phyloP scores from a whole-genome alignment of 2,113 vertebrate genomes.

The Oenanthe melanoleuca region DNA sequence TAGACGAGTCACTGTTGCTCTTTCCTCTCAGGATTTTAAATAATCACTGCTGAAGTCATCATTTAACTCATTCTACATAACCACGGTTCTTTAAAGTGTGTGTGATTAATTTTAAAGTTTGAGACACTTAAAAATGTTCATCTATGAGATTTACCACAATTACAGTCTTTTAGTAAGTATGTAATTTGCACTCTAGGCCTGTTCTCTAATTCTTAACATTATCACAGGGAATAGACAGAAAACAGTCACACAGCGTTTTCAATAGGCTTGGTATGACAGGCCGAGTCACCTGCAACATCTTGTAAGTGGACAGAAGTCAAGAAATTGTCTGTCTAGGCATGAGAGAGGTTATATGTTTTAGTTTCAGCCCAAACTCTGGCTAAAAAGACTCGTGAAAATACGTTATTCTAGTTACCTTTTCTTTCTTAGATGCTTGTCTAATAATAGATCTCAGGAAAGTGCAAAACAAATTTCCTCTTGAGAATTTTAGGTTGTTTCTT shows the following conservation, averaged over 20 bases:
- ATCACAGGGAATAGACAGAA: background rate
- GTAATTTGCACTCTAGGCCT: background rate
- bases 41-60: background rate
- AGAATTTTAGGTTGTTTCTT: background rate
- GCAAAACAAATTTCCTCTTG: background rate
- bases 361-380: background rate
- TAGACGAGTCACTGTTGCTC: background rate
- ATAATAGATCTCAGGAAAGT: background rate
- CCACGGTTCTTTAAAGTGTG: accelerated
- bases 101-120: background rate
- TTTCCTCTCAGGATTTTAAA: background rate
- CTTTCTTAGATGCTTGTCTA: background rate
- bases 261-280: background rate
- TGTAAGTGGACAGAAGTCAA: background rate
- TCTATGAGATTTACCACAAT: background rate
- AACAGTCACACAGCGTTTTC: background rate
- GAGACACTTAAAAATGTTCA: background rate
- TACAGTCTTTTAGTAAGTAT: background rate
- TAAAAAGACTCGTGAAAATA: background rate
- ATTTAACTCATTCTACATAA: background rate
- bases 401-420: background rate
- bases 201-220: background rate
- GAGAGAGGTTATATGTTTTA: background rate
- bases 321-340: background rate
- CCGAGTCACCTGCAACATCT: background rate